Base-by-base conservation (phyloP, 2,113 vertebrate genomes). In the Axis porcinus region DNA sequence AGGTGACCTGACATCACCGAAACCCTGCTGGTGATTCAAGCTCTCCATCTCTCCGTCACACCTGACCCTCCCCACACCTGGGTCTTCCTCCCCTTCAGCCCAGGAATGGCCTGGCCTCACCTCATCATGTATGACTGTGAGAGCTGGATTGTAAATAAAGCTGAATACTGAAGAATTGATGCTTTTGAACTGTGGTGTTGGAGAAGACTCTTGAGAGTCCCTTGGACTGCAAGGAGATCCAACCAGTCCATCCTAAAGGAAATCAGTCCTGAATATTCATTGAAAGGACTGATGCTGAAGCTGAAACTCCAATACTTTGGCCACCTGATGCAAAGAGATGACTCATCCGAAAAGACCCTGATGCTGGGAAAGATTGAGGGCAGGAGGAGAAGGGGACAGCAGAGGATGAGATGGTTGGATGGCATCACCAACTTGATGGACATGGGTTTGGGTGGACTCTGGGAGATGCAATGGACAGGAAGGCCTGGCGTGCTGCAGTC, bases 71-170 rank as follows among this genome's bases (percentile, higher is more conserved):
- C 13, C 13, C 23, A 36, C 14, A 45, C 1, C 14, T 4, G 1
- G 47, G 7, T n/a, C 25, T 8, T 30, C 45, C 25, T 7, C 50
- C 47, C 67, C 17, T 43, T 12, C 3, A 16, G 45, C 43, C 10
- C 30, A 3, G 0, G 5, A 12, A 43, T 13, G 30, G 7, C 64
- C 43, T 15, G 2, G 1, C 45, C 2, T 17, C 28, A 12, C 45
- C 33, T 57, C 64, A 54, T 54, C n/a, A 47, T 11, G 64, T 70
- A 21, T 36, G 64, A 21, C 64, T 70, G 15, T 64, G n/a, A 6
- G 33, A 70, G n/a, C 0, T 70, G 64, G n/a, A 70, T 19, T 0
- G 0, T 23, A 23, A 67, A 70, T 2, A 70, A 70, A 70, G 64
- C n/a, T 36, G n/a, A 70, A 4, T 0, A 0, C 19, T 36, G n/a